These are phyloP conservation scores for Gymnoscelis rufifasciata DNA, from an alignment of 2,888 invertebrate species.

Conservation along the genomic window DNA sequence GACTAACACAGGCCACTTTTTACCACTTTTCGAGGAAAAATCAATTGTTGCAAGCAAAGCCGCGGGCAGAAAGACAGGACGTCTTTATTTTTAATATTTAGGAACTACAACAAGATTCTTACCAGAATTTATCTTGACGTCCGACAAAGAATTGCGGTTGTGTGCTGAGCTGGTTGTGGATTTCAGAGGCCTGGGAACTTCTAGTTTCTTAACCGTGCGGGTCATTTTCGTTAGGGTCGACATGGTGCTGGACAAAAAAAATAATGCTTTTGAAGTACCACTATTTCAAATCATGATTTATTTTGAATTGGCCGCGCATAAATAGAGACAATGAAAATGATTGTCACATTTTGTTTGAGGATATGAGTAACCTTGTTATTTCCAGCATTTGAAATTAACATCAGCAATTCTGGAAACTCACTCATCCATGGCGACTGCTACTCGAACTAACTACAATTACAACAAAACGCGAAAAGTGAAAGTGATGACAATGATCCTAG, in stretches of 20 bases:
- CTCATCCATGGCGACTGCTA: constrained; percentile 74
- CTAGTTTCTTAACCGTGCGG: constrained; percentile 85
- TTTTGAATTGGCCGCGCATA: constrained; percentile 22
- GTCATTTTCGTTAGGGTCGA: constrained; percentile 82
- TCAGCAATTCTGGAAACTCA: constrained; percentile 52
- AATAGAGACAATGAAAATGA: constrained; percentile 42
- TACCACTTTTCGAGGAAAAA: too few relatives aligned
- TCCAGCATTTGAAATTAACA: constrained; percentile 53
- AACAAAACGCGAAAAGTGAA: constrained; percentile 75
- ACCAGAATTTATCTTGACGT: constrained; percentile 77
- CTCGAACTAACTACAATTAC: constrained; percentile 60
- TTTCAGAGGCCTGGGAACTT: constrained; percentile 86
- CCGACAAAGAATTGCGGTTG: constrained; percentile 72
- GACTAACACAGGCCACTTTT: too few relatives aligned
- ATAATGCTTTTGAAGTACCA: not conserved
- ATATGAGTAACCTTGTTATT: constrained; percentile 66
- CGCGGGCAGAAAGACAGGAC: too few relatives aligned
- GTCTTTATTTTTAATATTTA: too few relatives aligned
- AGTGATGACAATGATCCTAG: constrained; percentile 78
- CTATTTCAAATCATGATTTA: not conserved
- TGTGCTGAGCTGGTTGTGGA: constrained; percentile 77
- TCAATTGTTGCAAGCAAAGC: too few relatives aligned
- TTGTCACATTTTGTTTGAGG: constrained; percentile 51
- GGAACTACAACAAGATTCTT: constrained; percentile 35
- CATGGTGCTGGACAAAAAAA: constrained; percentile 65